Conservation (phyloP, 2,113 vertebrate genomes). For the Poecilia latipinna region DNA sequence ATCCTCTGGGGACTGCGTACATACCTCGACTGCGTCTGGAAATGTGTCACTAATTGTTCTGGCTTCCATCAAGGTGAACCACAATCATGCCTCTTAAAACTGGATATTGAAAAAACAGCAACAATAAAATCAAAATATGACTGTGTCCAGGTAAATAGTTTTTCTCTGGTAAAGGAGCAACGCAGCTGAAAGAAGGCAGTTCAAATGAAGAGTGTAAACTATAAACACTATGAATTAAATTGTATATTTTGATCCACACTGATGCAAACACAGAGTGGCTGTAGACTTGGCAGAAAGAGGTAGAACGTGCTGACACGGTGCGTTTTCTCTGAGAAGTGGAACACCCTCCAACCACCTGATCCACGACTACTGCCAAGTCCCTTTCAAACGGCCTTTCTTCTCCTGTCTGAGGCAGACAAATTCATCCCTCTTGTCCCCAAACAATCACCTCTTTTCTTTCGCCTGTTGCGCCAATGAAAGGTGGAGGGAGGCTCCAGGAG, state of each 20-base stretch:
- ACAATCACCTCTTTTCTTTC: conserved; percentile 76
- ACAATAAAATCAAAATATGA: not conserved
- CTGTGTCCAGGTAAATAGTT: conserved; percentile 15
- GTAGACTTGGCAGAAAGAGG: conserved; percentile 21
- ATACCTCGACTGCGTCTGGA: conserved; percentile 15
- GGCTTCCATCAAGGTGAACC: not conserved
- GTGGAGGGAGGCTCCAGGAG: conserved; percentile 49
- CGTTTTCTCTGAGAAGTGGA: conserved; percentile 72
- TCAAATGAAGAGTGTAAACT: conserved; percentile 65
- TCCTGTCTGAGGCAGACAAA: conserved; percentile 74
- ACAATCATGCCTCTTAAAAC: not conserved
- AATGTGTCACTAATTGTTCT: not conserved
- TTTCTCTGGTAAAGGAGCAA: conserved; percentile 10
- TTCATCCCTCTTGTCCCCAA: conserved; percentile 77
- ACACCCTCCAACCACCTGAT: conserved; percentile 70
- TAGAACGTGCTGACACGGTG: conserved; percentile 56
- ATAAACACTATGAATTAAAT: conserved; percentile 3
- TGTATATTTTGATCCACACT: conserved; percentile 8
- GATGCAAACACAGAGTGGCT: conserved; percentile 16
- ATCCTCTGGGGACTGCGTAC: conserved; percentile 21
- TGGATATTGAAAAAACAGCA: not conserved
- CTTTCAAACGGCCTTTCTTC: conserved; percentile 77
- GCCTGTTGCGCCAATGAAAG: conserved; percentile 63
- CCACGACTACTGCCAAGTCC: conserved; percentile 67
- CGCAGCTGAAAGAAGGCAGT: conserved; percentile 62